A percentile compares a stretch with the other conserved stretches of the same genome.
phyloP scores from a whole-genome alignment of 2,888 invertebrate species.

The Heliconius hortense region DNA sequence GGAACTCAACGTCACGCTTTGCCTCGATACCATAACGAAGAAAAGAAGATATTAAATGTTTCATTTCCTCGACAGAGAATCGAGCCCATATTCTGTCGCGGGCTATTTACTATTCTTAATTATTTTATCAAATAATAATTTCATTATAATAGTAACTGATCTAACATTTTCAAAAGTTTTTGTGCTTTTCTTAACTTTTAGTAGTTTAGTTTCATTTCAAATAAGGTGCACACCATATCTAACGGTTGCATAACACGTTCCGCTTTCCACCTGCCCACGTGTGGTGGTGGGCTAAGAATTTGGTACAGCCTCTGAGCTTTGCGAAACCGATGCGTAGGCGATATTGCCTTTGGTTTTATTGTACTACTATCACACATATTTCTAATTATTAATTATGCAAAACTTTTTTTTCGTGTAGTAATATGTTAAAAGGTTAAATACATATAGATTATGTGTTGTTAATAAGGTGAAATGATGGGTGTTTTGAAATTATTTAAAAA shows the following conservation, averaged over 20 bases:
- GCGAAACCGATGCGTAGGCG: constrained; percentile 58
- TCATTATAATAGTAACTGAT: neutral
- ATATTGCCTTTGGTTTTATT: constrained; percentile 34
- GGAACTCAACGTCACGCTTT: no score
- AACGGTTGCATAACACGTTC: constrained; percentile 69
- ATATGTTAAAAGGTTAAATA: neutral
- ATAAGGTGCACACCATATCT: constrained; percentile 68
- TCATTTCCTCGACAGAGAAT: no score
- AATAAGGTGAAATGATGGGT: no score
- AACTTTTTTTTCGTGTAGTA: neutral
- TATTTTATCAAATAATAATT: neutral
- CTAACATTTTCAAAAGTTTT: neutral
- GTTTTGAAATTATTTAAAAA: no score
- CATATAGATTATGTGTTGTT: neutral
- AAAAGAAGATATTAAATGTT: no score
- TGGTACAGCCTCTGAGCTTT: constrained; percentile 62
- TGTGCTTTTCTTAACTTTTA: neutral
- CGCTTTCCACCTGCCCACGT: constrained; percentile 78
- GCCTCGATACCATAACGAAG: no score
- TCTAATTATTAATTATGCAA: constrained; percentile 1
- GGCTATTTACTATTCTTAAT: no score
- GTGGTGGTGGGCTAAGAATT: constrained; percentile 70
- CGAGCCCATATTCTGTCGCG: no score
- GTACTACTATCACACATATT: constrained; percentile 19
- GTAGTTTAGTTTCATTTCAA: constrained; percentile 57